phyloP scores from a whole-genome alignment of 2,113 vertebrate species.

The Sarotherodon lohbergeri region DNA sequence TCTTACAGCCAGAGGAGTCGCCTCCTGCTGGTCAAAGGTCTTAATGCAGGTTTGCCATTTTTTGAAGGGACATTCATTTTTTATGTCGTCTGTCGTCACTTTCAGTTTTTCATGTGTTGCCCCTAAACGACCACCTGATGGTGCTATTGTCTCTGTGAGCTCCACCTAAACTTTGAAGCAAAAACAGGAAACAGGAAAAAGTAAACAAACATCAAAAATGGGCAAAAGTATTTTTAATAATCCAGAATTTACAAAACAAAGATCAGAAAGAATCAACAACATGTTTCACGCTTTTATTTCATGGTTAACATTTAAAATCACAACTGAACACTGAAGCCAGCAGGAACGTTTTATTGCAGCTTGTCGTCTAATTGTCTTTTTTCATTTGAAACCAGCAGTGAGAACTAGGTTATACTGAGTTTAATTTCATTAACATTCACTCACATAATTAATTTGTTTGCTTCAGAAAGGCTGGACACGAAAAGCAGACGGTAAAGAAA shows the following conservation, averaged over 20 bases:
- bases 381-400: not conserved
- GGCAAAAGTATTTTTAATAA: not conserved
- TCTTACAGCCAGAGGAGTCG: not conserved
- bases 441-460: not conserved
- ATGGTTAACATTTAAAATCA: not conserved
- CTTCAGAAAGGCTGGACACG: not conserved
- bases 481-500: not conserved
- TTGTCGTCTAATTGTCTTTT: not conserved
- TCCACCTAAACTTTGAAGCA: not conserved
- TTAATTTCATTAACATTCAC: not conserved
- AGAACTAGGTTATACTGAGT: not conserved
- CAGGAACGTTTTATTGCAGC: not conserved
- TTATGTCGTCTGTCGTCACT: not conserved
- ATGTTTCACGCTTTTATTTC: slow-evolving; percentile 8
- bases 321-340: not conserved
- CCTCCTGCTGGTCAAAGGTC: no score
- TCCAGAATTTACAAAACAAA: not conserved
- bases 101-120: not conserved
- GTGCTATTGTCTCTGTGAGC: not conserved
- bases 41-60: not conserved
- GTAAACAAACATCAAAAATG: not conserved
- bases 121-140: not conserved
- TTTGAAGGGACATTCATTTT: not conserved
- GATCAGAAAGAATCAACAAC: not conserved
- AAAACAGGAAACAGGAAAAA: not conserved